Conservation (phyloP, 2,113 vertebrate species). For the Amphilophus citrinellus region DNA sequence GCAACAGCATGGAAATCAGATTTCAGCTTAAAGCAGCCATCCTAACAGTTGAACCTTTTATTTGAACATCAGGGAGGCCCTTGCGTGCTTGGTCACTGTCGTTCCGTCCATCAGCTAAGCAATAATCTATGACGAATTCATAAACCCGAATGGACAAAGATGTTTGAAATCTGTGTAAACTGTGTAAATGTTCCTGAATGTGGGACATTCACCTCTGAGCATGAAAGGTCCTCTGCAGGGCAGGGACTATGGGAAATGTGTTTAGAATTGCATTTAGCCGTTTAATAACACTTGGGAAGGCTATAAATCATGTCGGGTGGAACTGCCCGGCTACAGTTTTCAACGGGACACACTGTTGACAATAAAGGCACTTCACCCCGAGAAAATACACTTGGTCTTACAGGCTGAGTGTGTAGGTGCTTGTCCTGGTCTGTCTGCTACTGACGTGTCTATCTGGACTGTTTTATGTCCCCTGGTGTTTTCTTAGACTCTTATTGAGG, state of each 20-base stretch:
- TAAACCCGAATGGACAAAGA: conserved; percentile 59
- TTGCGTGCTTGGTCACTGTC: not conserved
- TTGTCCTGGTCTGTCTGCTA: conserved; percentile 51
- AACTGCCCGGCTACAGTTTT: conserved; percentile 70
- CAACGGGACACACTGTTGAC: conserved; percentile 77
- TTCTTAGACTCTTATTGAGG: conserved; percentile 18
- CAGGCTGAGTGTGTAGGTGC: conserved; percentile 54
- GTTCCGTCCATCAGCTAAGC: conserved; percentile 5
- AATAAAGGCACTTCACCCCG: conserved; percentile 77
- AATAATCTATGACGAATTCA: conserved; percentile 53
- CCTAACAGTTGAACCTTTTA: not conserved
- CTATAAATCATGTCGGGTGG: conserved; percentile 76
- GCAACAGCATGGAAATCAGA: conserved; percentile 8
- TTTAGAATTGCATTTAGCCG: conserved; percentile 72
- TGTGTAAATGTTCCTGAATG: conserved; percentile 51
- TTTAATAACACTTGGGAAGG: conserved; percentile 78
- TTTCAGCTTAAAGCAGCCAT: conserved; percentile 13
- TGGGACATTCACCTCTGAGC: conserved; percentile 46
- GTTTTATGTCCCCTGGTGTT: conserved; percentile 33
- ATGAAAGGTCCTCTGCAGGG: conserved; percentile 59
- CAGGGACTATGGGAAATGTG: conserved; percentile 54
- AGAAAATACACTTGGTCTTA: conserved; percentile 44
- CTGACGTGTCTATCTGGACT: conserved; percentile 47
- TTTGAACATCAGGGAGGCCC: not conserved
- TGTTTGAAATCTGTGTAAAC: conserved; percentile 62